Base-by-base conservation (phyloP, 2,797 vertebrate species). In the Varecia variegata region DNA sequence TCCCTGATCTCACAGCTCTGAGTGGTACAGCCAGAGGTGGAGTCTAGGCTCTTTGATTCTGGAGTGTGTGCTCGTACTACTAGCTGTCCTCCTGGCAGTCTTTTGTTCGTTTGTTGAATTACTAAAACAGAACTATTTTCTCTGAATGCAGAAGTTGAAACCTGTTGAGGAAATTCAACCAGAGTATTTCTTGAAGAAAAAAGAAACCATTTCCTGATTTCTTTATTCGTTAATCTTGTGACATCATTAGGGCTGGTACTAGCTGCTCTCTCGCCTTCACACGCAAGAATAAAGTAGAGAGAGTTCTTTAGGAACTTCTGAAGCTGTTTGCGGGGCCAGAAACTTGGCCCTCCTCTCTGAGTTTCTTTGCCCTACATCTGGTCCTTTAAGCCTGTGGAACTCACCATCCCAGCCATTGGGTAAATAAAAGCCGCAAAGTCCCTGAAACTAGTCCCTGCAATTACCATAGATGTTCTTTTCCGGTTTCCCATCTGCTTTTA, bases 91-190 rank as follows among this genome's bases (percentile, higher is more conserved):
- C 32, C 45, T 6, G 27, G 38, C 25, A 9, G 4, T 32, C 83
- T 30, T 15, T 54, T n/a, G 52, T 90, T 76, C 74, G 93, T 84
- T 88, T 58, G 90, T 80, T 90, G 92, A 47, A 58, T 93, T 65
- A 40, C 94, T 85, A 4, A 95, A 96, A 88, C 95, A 95, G 92
- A 95, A 88, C 92, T 93, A 2, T 82, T 95, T 92, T 92, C 56
- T 94, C 90, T 71, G 91, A 97, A 97, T 97, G 96, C 85, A 97
- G 97, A 98, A 97, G 97, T 97, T 86, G 96, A 94, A 97, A 97
- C 96, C 94, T 94, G 88, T 97, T 95, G 89, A 97, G 95, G 96
- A 97, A 97, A 97, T 97, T 94, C 88, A 97, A 9, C 95, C 81
- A 21, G 88, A 62, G 56, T 95, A 93, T 97, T 97, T 97, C 90